Conservation (phyloP, 37 sponge, comb jelly and placozoan genomes). For the Crambe crambe region DNA sequence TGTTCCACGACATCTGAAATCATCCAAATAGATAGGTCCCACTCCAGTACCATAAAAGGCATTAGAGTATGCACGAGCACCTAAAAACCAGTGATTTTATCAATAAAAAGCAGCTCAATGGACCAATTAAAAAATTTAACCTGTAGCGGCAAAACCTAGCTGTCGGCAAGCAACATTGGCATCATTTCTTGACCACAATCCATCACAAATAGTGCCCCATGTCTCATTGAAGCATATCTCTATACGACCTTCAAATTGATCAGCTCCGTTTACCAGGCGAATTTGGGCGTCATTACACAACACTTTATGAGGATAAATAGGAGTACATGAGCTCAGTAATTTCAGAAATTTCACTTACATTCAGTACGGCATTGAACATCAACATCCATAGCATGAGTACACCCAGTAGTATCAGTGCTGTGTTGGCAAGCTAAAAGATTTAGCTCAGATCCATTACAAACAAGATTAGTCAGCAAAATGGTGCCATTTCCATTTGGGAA, state of each 20-base stretch:
- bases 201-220: conserved; percentile 47
- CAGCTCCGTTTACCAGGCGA: background rate
- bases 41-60: conserved; percentile 10
- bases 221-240: conserved; percentile 24
- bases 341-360: background rate
- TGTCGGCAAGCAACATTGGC: conserved; percentile 29
- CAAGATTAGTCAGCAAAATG: background rate
- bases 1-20: background rate
- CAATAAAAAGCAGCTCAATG: too few relatives aligned
- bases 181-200: conserved; percentile 20
- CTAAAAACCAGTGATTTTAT: background rate
- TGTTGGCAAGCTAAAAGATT: background rate
- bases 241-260: conserved; percentile 11
- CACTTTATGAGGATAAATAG: too few relatives aligned
- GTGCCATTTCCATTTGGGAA: background rate
- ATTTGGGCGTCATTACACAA: background rate
- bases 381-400: background rate
- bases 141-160: background rate
- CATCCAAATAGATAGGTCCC: conserved; percentile 30
- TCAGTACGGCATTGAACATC: background rate
- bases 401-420: background rate
- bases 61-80: background rate
- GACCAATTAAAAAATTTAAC: too few relatives aligned
- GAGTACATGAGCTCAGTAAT: too few relatives aligned
- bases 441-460: background rate